These are phyloP conservation scores for Polypedilum vanderplanki DNA, from an alignment of 1,140 invertebrate genomes.

Conservation along the genomic window DNA sequence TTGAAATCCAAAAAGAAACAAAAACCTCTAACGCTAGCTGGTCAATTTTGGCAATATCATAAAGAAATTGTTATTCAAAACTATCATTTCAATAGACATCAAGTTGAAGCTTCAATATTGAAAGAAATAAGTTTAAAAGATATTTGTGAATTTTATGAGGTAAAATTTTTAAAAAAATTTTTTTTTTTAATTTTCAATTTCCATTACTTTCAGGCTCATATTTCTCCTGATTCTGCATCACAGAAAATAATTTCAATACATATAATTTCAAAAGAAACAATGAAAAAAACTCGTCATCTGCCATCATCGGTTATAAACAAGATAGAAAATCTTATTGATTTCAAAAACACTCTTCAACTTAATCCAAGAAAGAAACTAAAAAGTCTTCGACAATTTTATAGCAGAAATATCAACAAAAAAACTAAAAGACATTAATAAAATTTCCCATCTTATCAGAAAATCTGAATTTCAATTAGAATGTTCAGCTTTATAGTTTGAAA, in stretches of 20 bases:
- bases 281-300: not conserved
- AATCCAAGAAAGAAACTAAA: not conserved
- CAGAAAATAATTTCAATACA: not conserved
- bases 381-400: not conserved
- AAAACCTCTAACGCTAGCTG: not conserved
- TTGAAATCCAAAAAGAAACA: not conserved
- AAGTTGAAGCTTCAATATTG: constrained; percentile 1
- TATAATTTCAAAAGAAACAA: not conserved
- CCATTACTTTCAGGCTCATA: no score
- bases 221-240: no score
- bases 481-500: no score
- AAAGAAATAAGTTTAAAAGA: not conserved
- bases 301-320: not conserved
- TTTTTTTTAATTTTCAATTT: no score
- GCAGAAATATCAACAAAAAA: not conserved
- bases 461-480: no score
- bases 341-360: not conserved
- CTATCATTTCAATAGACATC: not conserved
- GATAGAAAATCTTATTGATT: constrained; percentile 4
- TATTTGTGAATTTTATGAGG: constrained; percentile 21
- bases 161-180: not conserved
- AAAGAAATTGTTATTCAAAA: not conserved
- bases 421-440: not conserved
- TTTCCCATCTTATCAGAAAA: no score
- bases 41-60: constrained; percentile 24